Evolutionary conservation across 2,797 vertebrate genomes (phyloP).

Genomic region (Otolemur crassicaudatus): DNA sequence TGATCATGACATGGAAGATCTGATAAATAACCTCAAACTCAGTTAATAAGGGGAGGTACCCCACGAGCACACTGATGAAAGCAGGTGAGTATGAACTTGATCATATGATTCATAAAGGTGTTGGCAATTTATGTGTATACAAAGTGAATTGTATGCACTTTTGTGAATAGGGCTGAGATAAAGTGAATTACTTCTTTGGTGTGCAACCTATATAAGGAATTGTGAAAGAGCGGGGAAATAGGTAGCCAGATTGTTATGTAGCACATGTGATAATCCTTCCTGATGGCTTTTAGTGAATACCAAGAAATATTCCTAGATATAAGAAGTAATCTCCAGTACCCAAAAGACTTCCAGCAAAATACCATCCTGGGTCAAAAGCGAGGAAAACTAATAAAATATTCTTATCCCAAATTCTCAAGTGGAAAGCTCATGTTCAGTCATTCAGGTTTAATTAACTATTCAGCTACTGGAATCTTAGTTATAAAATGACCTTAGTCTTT

Average conservation of each 20-base stretch:
- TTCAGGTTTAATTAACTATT: conserved; percentile 39
- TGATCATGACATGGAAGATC: not conserved
- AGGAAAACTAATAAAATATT: conserved; percentile 22
- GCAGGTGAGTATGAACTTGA: not conserved
- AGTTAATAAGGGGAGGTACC: not conserved
- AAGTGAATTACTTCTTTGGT: not conserved
- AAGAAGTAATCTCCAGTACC: not conserved
- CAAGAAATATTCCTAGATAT: conserved; percentile 37
- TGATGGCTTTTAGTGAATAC: conserved; percentile 15
- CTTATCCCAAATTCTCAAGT: conserved; percentile 15
- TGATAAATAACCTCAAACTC: not conserved
- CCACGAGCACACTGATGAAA: conserved; percentile 5
- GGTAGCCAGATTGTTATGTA: not conserved
- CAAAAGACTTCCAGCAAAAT: conserved; percentile 36
- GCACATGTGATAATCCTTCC: not conserved
- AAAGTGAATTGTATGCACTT: not conserved
- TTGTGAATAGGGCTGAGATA: not conserved
- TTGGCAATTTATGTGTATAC: too few relatives aligned
- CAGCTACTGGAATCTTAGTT: not conserved
- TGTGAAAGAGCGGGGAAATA: not conserved
- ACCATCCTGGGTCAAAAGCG: not conserved
- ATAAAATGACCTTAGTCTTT: not conserved
- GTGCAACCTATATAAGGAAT: not conserved
- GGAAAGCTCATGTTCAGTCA: not conserved
- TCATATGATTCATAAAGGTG: too few relatives aligned